phyloP scores from a whole-genome alignment of 2,113 vertebrate genomes.

The Lamprologus tigripictilis region DNA sequence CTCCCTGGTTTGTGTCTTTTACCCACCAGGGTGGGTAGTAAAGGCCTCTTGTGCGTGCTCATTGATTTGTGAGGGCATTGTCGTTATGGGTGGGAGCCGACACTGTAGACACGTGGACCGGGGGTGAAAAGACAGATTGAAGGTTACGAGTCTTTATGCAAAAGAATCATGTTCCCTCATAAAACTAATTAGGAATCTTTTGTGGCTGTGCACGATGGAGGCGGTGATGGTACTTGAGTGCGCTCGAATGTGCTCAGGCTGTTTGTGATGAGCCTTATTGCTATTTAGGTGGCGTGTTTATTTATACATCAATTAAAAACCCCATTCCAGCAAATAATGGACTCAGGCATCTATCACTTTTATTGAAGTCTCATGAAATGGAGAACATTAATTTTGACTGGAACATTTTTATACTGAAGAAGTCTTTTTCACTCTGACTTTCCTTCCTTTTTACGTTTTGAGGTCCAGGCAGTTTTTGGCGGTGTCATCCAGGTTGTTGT shows the following conservation, averaged over 20 bases:
- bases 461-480: not conserved
- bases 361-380: not conserved
- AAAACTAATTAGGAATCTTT: conserved; percentile 41
- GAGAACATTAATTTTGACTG: not conserved
- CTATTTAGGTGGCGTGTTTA: conserved; percentile 26
- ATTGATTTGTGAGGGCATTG: not conserved
- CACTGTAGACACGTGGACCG: not conserved
- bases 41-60: conserved; percentile 19
- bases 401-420: not conserved
- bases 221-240: not conserved
- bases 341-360: not conserved
- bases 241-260: conserved; percentile 17
- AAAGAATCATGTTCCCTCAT: conserved; percentile 8
- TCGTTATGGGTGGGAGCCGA: not conserved
- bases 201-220: not conserved
- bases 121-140: not conserved
- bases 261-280: conserved; percentile 22
- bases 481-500: not conserved
- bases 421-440: not conserved
- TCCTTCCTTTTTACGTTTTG: not conserved
- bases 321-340: conserved; percentile 13
- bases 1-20: not conserved
- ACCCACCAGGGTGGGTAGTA: not conserved
- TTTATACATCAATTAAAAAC: conserved; percentile 47
- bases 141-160: conserved; percentile 29